Conservation (phyloP, 1,140 invertebrate species). For the Zaprionus tsacasi region DNA sequence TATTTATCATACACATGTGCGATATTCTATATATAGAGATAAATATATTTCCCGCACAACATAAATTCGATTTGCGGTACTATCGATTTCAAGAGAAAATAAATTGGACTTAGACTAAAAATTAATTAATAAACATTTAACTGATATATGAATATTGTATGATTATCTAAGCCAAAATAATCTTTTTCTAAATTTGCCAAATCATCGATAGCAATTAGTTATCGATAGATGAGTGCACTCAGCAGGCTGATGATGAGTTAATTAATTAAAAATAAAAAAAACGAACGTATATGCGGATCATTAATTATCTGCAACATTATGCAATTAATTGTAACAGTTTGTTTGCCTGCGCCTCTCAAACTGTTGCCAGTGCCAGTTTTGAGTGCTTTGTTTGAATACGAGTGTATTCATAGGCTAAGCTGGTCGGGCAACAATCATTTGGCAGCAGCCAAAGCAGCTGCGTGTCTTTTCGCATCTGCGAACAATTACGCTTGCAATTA, state of each 20-base stretch:
- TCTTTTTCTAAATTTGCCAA: too few species aligned
- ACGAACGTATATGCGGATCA: neutral
- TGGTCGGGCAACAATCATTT: slow-evolving; percentile 57
- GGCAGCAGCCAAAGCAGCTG: neutral
- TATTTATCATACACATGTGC: too few species aligned
- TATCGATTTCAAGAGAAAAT: too few species aligned
- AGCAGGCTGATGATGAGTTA: neutral
- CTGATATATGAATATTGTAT: too few species aligned
- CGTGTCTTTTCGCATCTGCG: slow-evolving; percentile 17
- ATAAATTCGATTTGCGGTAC: too few species aligned
- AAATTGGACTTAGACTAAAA: too few species aligned
- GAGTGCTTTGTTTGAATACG: neutral
- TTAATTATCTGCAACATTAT: neutral
- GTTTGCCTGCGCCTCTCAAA: slow-evolving; percentile 11
- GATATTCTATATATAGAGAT: too few species aligned
- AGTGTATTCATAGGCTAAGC: slow-evolving; percentile 41
- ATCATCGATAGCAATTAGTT: too few species aligned
- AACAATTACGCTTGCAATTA: slow-evolving; percentile 25
- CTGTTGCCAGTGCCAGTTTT: slow-evolving; percentile 9
- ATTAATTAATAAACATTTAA: too few species aligned
- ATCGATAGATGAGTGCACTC: neutral
- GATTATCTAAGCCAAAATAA: too few species aligned
- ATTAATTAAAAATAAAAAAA: neutral
- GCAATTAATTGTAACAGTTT: neutral
- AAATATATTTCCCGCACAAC: too few species aligned